phyloP scores from a whole-genome alignment of 2,113 vertebrate species.

The Craseonycteris thonglongyai region DNA sequence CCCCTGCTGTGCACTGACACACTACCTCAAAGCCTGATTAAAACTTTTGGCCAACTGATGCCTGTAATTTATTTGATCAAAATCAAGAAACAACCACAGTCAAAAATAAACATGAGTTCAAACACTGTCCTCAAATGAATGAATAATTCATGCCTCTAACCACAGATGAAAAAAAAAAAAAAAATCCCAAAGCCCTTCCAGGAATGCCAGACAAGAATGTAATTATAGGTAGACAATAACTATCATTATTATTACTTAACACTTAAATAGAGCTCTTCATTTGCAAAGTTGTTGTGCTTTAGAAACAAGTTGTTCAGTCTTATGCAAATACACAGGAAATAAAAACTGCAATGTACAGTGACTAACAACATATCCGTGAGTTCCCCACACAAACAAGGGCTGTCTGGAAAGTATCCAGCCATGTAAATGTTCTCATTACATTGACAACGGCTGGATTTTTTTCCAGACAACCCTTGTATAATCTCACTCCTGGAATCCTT shows the following conservation, averaged over 20 bases:
- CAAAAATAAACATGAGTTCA: conserved; percentile 48
- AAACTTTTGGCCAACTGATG: conserved; percentile 35
- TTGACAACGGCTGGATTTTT: too few relatives aligned
- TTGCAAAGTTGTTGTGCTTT: conserved; percentile 31
- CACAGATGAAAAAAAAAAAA: conserved; percentile 41
- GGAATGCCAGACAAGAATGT: conserved; percentile 27
- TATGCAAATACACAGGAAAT: conserved; percentile 50
- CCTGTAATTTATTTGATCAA: conserved; percentile 57
- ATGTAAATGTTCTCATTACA: too few relatives aligned
- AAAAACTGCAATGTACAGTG: conserved; percentile 30
- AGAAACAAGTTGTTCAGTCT: conserved; percentile 46
- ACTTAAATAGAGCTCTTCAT: conserved; percentile 42
- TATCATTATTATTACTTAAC: conserved; percentile 3
- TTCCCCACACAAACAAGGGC: neutral
- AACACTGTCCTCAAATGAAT: conserved; percentile 39
- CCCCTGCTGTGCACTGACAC: neutral
- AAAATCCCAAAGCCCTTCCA: conserved; percentile 34
- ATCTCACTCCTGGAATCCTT: neutral
- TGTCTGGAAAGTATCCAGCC: too few relatives aligned
- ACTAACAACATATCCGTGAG: neutral
- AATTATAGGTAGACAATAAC: conserved; percentile 57
- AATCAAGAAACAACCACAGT: conserved; percentile 47
- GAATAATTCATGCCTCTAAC: conserved; percentile 61
- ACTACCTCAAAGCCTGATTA: conserved; percentile 35
- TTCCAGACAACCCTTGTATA: too few relatives aligned